phyloP scores from a whole-genome alignment of 2,888 invertebrate species.

The Microctonus hyperodae region DNA sequence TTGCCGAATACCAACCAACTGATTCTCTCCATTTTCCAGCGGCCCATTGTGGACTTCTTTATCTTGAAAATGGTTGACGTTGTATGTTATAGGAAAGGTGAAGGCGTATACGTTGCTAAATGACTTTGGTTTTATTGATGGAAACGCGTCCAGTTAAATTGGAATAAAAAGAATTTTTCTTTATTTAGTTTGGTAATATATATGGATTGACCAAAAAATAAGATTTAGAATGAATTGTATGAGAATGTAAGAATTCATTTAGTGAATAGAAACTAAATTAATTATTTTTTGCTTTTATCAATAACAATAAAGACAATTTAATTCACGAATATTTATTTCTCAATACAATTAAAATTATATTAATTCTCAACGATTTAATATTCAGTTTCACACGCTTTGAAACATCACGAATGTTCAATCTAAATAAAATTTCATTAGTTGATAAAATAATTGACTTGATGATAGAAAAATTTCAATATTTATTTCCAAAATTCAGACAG shows the following conservation, averaged over 20 bases:
- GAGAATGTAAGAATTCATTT: neutral
- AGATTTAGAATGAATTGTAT: neutral
- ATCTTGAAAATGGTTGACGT: conserved; percentile 58
- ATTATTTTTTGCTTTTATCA: no score
- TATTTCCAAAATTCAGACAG: no score
- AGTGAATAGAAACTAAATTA: no score
- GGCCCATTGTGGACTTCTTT: conserved; percentile 57
- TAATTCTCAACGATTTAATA: no score
- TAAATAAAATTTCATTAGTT: no score
- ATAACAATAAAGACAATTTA: no score
- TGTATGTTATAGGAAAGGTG: neutral
- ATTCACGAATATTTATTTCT: no score
- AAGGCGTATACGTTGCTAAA: conserved; percentile 52
- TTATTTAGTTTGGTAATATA: neutral
- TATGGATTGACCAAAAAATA: conserved; percentile 49
- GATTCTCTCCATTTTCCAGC: neutral
- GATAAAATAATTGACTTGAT: no score
- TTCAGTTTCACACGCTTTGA: no score
- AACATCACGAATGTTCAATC: no score
- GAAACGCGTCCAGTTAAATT: conserved; percentile 45
- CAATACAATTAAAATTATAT: no score
- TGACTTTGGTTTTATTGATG: conserved; percentile 61
- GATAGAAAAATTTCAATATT: no score
- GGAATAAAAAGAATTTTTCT: conserved; percentile 32
- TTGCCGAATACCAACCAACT: conserved; percentile 61